Percentiles rank a stretch among this genome's conserved stretches.
These are phyloP conservation scores for Microcebus tavaratra DNA, from an alignment of 2,113 vertebrate species.

Conservation along the genomic window DNA sequence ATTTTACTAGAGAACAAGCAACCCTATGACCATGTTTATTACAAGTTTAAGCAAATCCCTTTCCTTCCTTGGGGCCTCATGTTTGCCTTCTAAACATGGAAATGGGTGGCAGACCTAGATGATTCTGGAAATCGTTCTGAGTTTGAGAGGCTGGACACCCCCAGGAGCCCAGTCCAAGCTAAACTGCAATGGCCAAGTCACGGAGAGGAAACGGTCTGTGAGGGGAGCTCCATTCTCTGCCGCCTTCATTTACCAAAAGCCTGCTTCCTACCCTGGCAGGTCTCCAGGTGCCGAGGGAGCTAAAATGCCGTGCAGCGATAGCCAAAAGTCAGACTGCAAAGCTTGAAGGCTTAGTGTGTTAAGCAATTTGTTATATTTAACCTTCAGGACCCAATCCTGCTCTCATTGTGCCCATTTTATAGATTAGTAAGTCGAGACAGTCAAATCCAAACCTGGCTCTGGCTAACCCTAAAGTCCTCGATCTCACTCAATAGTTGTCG, in stretches of 20 bases:
- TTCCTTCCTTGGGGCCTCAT: not conserved
- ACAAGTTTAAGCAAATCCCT: not conserved
- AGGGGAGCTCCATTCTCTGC: not conserved
- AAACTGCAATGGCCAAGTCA: not conserved
- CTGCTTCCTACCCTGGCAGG: not conserved
- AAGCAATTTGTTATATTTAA: not conserved
- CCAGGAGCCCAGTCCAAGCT: not conserved
- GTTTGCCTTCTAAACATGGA: not conserved
- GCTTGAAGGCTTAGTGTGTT: not conserved
- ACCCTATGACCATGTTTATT: not conserved
- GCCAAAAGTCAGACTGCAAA: too few species aligned
- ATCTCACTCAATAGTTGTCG: not conserved
- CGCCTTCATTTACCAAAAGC: not conserved
- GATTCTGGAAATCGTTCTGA: not conserved
- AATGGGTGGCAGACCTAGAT: not conserved
- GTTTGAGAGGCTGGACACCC: not conserved
- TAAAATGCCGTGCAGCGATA: not conserved
- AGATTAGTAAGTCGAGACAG: not conserved
- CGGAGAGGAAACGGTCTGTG: not conserved
- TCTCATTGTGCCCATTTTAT: not conserved
- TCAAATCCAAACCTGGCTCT: not conserved
- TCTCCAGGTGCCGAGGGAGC: not conserved
- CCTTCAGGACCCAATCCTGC: not conserved
- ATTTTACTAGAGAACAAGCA: not conserved
- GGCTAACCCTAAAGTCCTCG: not conserved